Evolutionary conservation across 2,113 vertebrate species (phyloP).

Genomic region (Cyanoliseus patagonus): DNA sequence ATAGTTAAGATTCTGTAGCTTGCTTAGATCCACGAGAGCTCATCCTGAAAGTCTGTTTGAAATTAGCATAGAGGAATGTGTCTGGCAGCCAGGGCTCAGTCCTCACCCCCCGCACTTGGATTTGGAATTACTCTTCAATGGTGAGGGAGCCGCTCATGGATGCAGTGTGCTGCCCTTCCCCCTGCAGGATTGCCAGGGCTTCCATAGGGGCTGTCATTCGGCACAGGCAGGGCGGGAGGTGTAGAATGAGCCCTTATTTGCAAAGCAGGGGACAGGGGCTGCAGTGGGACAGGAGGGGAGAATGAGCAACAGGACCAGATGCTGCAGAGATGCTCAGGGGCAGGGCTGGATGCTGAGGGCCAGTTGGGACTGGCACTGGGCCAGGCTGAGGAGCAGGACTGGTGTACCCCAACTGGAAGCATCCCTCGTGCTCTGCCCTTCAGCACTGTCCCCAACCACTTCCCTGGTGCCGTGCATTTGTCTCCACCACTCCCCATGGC

Average conservation of each 20-base stretch:
- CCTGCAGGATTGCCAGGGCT: background rate
- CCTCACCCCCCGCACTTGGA: background rate
- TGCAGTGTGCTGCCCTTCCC: fast-evolving
- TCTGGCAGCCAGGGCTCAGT: background rate
- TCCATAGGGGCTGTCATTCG: fast-evolving
- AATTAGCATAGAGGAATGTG: background rate
- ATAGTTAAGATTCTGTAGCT: conserved; percentile 59
- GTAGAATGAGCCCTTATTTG: background rate
- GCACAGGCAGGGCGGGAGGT: background rate
- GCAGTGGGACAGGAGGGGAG: background rate
- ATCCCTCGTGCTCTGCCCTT: background rate
- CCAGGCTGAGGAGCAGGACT: fast-evolving
- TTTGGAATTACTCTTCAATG: background rate
- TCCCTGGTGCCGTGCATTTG: fast-evolving
- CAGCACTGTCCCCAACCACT: fast-evolving
- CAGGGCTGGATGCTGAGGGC: background rate
- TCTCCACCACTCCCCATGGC: background rate
- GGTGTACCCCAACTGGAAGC: background rate
- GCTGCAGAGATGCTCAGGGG: background rate
- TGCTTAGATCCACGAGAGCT: conserved; percentile 29
- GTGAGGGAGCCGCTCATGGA: fast-evolving
- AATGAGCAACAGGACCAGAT: fast-evolving
- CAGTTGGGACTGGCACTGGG: fast-evolving
- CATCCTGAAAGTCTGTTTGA: conserved; percentile 55
- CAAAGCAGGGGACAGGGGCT: background rate